Evolutionary conservation across 2,113 vertebrate species (phyloP).

Genomic region (Lepus timidus): DNA sequence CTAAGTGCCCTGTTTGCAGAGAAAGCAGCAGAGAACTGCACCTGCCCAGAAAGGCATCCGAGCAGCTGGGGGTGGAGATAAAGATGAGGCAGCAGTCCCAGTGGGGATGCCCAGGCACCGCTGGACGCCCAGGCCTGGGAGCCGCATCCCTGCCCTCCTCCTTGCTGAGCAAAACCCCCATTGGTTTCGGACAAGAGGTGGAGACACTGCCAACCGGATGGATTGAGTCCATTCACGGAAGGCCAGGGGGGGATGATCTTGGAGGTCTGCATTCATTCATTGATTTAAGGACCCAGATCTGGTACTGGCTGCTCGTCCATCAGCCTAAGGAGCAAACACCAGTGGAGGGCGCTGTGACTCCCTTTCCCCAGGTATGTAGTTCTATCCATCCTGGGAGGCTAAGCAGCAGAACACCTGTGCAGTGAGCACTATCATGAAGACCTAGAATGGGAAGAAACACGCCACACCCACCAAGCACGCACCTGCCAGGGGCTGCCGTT

Average conservation of each 20-base stretch:
- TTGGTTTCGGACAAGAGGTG: slow-evolving; percentile 61
- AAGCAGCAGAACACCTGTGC: background rate
- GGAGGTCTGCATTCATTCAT: background rate
- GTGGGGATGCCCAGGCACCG: background rate
- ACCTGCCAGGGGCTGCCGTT: no score
- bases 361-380: background rate
- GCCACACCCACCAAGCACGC: rapidly evolving
- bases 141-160: slow-evolving; percentile 19
- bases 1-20: background rate
- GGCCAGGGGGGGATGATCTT: background rate
- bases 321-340: background rate
- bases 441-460: rapidly evolving
- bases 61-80: background rate
- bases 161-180: slow-evolving; percentile 62
- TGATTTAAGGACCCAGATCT: background rate
- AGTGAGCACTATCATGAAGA: background rate
- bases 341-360: background rate
- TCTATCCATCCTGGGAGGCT: background rate
- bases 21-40: background rate
- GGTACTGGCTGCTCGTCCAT: rapidly evolving
- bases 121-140: rapidly evolving
- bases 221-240: background rate
- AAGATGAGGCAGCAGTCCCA: background rate
- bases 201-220: slow-evolving; percentile 73
- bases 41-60: background rate